A percentile compares a stretch with the other conserved stretches of the same genome.
Evolutionary conservation across 2,888 invertebrate species (phyloP).

Genomic region (Aleiodes testaceus): DNA sequence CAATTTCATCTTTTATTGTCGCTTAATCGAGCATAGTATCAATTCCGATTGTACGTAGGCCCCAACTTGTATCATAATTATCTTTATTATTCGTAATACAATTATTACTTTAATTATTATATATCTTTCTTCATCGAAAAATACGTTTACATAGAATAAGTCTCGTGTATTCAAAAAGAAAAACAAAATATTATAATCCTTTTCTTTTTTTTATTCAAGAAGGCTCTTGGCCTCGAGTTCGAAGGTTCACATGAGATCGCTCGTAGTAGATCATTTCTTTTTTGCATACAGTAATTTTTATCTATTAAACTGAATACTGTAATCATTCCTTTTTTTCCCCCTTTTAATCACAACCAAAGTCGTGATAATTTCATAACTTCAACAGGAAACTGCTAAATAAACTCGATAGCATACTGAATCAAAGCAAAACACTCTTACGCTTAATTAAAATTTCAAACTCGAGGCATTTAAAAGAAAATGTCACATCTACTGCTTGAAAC

Average conservation of each 20-base stretch:
- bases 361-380: background rate
- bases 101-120: conserved; percentile 10
- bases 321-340: background rate
- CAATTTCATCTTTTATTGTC: background rate
- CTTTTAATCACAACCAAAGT: background rate
- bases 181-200: too few relatives aligned
- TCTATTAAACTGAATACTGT: conserved; percentile 8
- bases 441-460: conserved; percentile 3
- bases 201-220: too few relatives aligned
- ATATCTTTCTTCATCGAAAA: conserved; percentile 15
- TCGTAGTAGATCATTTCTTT: background rate
- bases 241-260: background rate
- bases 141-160: conserved; percentile 12
- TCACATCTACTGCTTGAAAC: too few relatives aligned
- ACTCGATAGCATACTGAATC: too few relatives aligned
- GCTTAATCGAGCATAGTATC: too few relatives aligned
- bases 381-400: too few relatives aligned
- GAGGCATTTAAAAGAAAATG: conserved; percentile 7
- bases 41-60: too few relatives aligned
- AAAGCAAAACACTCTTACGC: background rate
- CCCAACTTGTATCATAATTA: background rate
- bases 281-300: conserved; percentile 12
- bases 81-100: background rate
- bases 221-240: background rate
- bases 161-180: conserved; percentile 7